A percentile compares a stretch with the other conserved stretches of the same genome.
Conservation (phyloP, 2,888 invertebrate genomes). For the Melieria omissa region DNA sequence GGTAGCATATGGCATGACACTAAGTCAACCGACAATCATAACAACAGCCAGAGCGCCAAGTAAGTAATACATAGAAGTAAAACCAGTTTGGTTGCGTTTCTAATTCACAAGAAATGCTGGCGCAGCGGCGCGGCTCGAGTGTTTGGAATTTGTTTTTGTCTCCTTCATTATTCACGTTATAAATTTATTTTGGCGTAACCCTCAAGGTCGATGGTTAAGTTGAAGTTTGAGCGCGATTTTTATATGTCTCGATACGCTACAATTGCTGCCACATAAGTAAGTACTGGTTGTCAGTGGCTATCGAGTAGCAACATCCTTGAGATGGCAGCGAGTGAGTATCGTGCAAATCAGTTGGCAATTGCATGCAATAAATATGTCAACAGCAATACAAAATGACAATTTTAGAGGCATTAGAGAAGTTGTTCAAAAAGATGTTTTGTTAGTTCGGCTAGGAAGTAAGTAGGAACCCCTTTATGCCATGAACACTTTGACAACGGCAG, state of each 20-base stretch:
- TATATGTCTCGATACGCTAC: conserved; percentile 6
- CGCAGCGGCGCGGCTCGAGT: background rate
- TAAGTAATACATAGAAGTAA: background rate
- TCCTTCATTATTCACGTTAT: background rate
- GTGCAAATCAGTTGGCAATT: too few relatives aligned
- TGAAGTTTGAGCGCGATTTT: conserved; percentile 53
- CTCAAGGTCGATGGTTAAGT: conserved; percentile 52
- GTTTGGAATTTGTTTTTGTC: background rate
- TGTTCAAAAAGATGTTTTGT: too few relatives aligned
- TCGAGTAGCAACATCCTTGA: too few relatives aligned
- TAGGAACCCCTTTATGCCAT: too few relatives aligned
- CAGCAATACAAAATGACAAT: too few relatives aligned
- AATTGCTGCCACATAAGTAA: too few relatives aligned
- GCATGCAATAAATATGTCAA: too few relatives aligned
- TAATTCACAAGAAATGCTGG: background rate
- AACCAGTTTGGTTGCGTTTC: background rate
- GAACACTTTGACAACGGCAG: too few relatives aligned
- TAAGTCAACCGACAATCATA: conserved; percentile 34
- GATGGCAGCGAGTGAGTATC: too few relatives aligned
- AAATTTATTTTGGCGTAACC: conserved; percentile 31
- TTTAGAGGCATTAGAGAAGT: too few relatives aligned
- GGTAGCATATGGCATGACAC: conserved; percentile 59
- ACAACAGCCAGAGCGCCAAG: conserved; percentile 21
- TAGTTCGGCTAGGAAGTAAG: too few relatives aligned
- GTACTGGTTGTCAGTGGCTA: too few relatives aligned